phyloP scores from a whole-genome alignment of 2,113 vertebrate genomes.

The Okapia johnstoni region DNA sequence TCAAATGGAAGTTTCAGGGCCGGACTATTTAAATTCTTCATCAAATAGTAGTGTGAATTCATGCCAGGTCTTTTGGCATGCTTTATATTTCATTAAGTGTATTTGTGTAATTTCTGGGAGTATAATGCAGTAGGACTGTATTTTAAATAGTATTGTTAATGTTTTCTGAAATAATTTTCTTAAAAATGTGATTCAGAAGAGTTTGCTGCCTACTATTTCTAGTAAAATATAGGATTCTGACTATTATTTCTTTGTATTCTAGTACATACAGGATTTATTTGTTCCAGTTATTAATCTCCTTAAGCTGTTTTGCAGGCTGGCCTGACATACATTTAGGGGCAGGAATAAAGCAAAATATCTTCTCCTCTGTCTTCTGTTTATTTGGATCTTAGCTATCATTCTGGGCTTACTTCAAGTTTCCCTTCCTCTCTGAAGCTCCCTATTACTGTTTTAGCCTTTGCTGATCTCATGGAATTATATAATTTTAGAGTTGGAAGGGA shows the following conservation, averaged over 20 bases:
- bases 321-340: not conserved
- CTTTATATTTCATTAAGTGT: not conserved
- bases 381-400: slow-evolving; percentile 22
- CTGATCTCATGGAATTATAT: slow-evolving; percentile 64
- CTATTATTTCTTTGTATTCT: not conserved
- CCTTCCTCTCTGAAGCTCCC: slow-evolving; percentile 28
- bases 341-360: not conserved
- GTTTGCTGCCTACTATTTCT: not conserved
- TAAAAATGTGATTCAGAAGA: slow-evolving; percentile 11
- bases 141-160: not conserved
- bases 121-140: not conserved
- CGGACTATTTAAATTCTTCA: slow-evolving; percentile 7
- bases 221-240: not conserved
- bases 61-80: not conserved
- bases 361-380: slow-evolving; percentile 14
- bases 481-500: slow-evolving; percentile 50
- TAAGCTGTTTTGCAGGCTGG: not conserved
- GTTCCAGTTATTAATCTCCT: not conserved
- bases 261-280: not conserved
- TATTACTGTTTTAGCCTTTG: slow-evolving; percentile 49
- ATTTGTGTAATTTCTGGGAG: not conserved
- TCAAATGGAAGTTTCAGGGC: not conserved
- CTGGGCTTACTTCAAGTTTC: slow-evolving; percentile 34
- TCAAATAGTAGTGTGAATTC: not conserved
- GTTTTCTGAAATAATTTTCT: slow-evolving; percentile 30